Percentiles rank a stretch among this genome's conserved stretches.
Conservation (phyloP, 2,113 vertebrate genomes). For the Macquaria ambigua region DNA sequence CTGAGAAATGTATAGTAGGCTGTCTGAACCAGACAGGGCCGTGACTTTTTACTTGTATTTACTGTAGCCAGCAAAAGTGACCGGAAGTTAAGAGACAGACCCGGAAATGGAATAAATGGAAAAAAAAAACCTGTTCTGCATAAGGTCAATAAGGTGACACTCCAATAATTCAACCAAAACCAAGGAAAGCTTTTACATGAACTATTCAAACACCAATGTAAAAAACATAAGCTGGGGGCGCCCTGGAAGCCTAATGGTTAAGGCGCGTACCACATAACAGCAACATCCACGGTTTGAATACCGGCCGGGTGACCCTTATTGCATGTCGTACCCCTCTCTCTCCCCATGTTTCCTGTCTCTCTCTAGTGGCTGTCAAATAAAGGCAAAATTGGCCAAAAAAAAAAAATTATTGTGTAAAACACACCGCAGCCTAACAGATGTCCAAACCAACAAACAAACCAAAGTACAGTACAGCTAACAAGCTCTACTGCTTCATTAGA, state of each 20-base stretch:
- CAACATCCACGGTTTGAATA: too few relatives aligned
- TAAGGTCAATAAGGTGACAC: neutral
- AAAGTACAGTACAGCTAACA: constrained; percentile 10
- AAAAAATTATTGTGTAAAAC: neutral
- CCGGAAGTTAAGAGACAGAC: neutral
- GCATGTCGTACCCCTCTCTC: too few relatives aligned
- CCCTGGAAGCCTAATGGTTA: too few relatives aligned
- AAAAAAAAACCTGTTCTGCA: neutral
- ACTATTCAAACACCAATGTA: neutral
- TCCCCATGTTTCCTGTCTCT: too few relatives aligned
- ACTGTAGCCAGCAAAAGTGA: neutral
- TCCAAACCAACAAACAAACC: constrained; percentile 3
- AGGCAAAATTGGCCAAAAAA: neutral
- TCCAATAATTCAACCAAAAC: neutral
- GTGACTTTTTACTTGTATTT: neutral
- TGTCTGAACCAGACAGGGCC: neutral
- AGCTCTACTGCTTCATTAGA: constrained; percentile 11
- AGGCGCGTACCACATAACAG: too few relatives aligned
- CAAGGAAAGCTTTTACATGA: neutral
- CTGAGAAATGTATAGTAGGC: too few relatives aligned
- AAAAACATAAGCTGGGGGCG: neutral
- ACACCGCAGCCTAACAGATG: neutral
- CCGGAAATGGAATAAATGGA: neutral
- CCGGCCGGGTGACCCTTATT: too few relatives aligned
- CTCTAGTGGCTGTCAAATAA: too few relatives aligned